Base-by-base conservation (phyloP, 2,797 vertebrate species). In the Podargus strigoides region DNA sequence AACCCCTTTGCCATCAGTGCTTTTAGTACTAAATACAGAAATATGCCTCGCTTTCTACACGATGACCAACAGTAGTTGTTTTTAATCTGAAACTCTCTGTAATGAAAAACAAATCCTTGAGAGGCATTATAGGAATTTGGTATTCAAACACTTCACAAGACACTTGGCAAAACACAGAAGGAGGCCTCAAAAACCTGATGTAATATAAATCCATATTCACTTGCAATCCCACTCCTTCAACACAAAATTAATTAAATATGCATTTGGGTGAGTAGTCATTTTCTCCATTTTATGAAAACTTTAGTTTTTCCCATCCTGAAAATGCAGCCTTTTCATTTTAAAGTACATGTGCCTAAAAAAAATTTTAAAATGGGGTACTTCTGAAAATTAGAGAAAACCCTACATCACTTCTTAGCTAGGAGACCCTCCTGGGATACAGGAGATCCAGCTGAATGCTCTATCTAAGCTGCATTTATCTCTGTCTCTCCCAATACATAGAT, bases 271-370 rank as follows among this genome's bases (percentile, higher is more conserved):
- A 8, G 10, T 9, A 52, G 6, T 2, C 1, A 4, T 30, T 41
- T 36, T 18, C 32, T 49, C 21, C 26, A 4, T 37, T 34, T 58
- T 8, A 50, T 0, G 0, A 53, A 59, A 63, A 55, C 4, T 13
- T 20, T 4, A 0, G 3, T 9, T 77, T 66, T 68, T 39, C 14
- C 22, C 10, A 8, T 28, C 32, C n/a, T 4, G 19, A 62, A 63
- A 53, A 1, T 6, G 22, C 81, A 85, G 10, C 3, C 14, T 56
- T 14, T 28, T 36, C 32, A 18, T 55, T 74, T 42, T 23, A 3
- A 76, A 60, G 21, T 6, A 5, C 0, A 0, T 1, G 3, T 1
- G 1, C 11, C 5, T 4, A 14, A 12, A 73, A 23, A 1, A 39
- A 1, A 6, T 3, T 19, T n/a, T n/a, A n/a, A 49, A 12, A 22